Percentiles rank a stretch among this genome's conserved stretches.
phyloP scores from a whole-genome alignment of 2,888 invertebrate genomes.

The Antheraea assamensis region DNA sequence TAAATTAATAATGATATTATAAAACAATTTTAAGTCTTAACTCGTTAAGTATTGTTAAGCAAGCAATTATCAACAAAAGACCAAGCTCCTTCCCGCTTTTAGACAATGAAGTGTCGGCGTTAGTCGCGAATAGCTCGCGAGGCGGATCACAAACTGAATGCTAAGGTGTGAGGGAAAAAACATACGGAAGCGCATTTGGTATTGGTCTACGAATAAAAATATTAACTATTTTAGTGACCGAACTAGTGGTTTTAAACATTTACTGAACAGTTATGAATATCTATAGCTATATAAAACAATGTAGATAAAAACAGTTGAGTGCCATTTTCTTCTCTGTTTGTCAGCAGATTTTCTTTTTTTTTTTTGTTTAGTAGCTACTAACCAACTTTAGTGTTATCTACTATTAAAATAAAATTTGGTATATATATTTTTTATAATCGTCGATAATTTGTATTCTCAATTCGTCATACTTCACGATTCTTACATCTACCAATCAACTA shows the following conservation, averaged over 20 bases:
- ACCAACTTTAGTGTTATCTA: too few relatives aligned
- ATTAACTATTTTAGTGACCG: not conserved
- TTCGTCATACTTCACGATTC: too few relatives aligned
- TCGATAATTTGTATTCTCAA: too few relatives aligned
- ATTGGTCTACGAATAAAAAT: not conserved
- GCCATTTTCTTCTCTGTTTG: too few relatives aligned
- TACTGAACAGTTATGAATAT: not conserved
- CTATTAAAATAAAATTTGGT: too few relatives aligned
- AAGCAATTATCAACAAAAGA: constrained; percentile 50
- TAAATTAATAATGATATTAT: not conserved
- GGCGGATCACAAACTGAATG: constrained; percentile 70
- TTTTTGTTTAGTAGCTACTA: too few relatives aligned
- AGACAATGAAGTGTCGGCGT: constrained; percentile 59
- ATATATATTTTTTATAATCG: too few relatives aligned
- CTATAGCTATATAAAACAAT: too few relatives aligned
- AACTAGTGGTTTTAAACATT: not conserved
- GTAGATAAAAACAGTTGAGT: too few relatives aligned
- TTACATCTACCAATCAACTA: too few relatives aligned
- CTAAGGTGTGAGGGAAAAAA: constrained; percentile 57
- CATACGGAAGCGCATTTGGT: constrained; percentile 40
- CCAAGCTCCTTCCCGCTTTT: constrained; percentile 27
- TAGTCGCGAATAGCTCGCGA: constrained; percentile 62
- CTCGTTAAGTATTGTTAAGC: constrained; percentile 34
- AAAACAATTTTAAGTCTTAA: constrained; percentile 1
- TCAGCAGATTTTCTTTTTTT: too few relatives aligned